phyloP scores from a whole-genome alignment of 1,140 invertebrate genomes.

The Scaptomyza hsui region DNA sequence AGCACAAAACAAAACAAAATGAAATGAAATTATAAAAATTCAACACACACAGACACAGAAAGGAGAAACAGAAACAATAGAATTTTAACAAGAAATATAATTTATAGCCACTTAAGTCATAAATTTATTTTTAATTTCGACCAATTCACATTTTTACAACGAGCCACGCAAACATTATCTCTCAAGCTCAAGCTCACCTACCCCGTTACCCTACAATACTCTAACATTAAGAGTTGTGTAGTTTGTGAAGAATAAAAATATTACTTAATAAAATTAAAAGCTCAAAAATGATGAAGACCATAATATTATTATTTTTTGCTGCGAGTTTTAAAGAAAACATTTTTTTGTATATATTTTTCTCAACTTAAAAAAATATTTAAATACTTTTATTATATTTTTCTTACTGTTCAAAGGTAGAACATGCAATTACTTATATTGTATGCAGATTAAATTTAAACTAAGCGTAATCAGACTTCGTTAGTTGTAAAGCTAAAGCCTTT shows the following conservation, averaged over 20 bases:
- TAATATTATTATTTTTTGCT: too few relatives aligned
- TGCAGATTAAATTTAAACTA: not conserved
- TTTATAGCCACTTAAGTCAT: slow-evolving; percentile 82
- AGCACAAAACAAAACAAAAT: slow-evolving; percentile 46
- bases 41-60: slow-evolving; percentile 9
- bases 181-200: slow-evolving; percentile 33
- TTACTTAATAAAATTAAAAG: too few relatives aligned
- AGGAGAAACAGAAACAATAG: slow-evolving; percentile 66
- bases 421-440: not conserved
- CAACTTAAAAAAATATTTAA: too few relatives aligned
- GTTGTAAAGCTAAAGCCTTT: not conserved
- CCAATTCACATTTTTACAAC: slow-evolving; percentile 79
- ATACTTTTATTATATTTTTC: too few relatives aligned
- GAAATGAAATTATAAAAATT: slow-evolving; percentile 25
- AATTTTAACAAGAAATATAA: slow-evolving; percentile 82
- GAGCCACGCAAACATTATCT: slow-evolving; percentile 40
- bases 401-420: too few relatives aligned
- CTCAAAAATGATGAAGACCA: too few relatives aligned
- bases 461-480: slow-evolving; percentile 19
- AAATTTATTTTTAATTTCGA: slow-evolving; percentile 83
- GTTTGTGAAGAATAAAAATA: not conserved
- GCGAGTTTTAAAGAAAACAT: too few relatives aligned
- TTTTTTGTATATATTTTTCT: too few relatives aligned
- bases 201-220: slow-evolving; percentile 29
- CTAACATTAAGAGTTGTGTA: not conserved